Evolutionary conservation across 2,888 invertebrate genomes (phyloP).

Genomic region (Ophonus ardosiacus): DNA sequence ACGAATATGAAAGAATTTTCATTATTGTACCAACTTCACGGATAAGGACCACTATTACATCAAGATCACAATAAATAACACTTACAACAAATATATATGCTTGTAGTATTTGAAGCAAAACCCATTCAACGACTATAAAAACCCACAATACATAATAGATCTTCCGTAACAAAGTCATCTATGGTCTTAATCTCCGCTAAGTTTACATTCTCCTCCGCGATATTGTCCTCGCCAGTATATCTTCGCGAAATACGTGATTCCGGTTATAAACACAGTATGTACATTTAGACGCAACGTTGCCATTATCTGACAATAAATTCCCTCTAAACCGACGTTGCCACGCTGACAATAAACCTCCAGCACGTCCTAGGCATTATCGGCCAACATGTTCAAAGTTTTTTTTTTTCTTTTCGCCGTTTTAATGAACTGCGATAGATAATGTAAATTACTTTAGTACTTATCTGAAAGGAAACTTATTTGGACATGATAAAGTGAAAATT

Average conservation of each 20-base stretch:
- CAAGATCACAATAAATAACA: too few relatives aligned
- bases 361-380: constrained; percentile 43
- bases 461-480: constrained; percentile 35
- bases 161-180: background rate
- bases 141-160: background rate
- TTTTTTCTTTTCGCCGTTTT: constrained; percentile 3
- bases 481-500: constrained; percentile 31
- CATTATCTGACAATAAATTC: constrained; percentile 46
- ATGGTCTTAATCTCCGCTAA: constrained; percentile 1
- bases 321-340: constrained; percentile 27
- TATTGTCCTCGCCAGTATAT: constrained; percentile 14
- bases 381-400: constrained; percentile 27
- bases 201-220: background rate
- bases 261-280: constrained; percentile 38
- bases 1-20: too few relatives aligned
- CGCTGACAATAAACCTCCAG: constrained; percentile 34
- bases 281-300: constrained; percentile 21
- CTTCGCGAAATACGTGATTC: constrained; percentile 35
- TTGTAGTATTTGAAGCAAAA: background rate
- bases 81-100: background rate
- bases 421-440: constrained; percentile 46
- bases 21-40: too few relatives aligned
- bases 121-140: background rate
- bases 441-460: constrained; percentile 44
- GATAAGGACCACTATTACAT: too few relatives aligned